Evolutionary conservation across 2,888 invertebrate genomes (phyloP), one percentile per base, ranked within the genome.

Genomic region (Hemithea aestivaria): DNA sequence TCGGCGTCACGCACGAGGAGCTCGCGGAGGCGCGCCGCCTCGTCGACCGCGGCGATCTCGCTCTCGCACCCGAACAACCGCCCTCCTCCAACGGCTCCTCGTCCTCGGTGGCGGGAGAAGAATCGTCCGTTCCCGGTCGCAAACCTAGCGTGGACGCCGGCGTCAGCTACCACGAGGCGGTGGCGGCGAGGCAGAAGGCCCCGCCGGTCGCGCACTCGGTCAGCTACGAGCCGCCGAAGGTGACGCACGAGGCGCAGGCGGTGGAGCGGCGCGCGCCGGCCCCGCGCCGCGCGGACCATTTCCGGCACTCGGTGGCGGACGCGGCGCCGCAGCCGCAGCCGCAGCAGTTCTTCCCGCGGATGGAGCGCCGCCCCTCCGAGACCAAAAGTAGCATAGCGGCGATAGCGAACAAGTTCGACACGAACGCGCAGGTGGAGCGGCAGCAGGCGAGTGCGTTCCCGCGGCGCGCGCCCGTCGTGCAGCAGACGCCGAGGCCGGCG

Each of bases 1-100:
- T 96, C 10, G 95, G 94, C 28, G 95, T 96, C 9, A 94, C 93
- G 23, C 89, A 90, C 27, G 94, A 94, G 66, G 96, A 96, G 62
- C 75, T 96, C 12, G 94, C 92, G 1, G 91, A 92, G 56, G 96
- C 96, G 0, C 88, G 95, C 27, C 90, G 91, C 39, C 89, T 93
- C 62, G 90, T 95, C 51, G 93, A 94, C 70, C 59, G 71, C 5
- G 76, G 73, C 40, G 65, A 70, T 7, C 57, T 87, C 46, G 45
- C 73, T 54, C 57, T 62, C 6, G 56, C 49, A 8, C 51, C 60
- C 2, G 62, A 65, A 1, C 51, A 56, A 3, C 52, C 51, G 11
- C 32, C 41, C 11, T 83, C 88, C 43, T 73, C 82, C 32, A 88
- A 89, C 4, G 78, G 87, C 40, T 74, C 85, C 27, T 70, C 52